Evolutionary conservation across 2,888 invertebrate genomes (phyloP).

Genomic region (Willowsia nigromaculata): DNA sequence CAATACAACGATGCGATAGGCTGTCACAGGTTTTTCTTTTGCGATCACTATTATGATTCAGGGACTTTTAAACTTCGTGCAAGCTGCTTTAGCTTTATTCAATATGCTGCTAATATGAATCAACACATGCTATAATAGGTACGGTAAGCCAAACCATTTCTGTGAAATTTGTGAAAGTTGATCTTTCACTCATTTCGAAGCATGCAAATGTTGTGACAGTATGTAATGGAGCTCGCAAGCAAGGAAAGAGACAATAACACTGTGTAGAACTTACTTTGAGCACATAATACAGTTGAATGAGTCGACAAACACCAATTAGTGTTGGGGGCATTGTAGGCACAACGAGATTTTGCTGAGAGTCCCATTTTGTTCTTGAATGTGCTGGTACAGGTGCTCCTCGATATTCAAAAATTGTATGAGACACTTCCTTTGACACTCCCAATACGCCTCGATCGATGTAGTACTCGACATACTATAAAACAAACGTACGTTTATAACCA

Average conservation of each 20-base stretch:
- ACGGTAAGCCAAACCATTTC: too few relatives aligned
- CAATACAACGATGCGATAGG: too few relatives aligned
- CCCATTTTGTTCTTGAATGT: constrained; percentile 85
- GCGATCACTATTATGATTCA: too few relatives aligned
- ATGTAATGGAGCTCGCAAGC: background rate
- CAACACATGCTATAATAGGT: too few relatives aligned
- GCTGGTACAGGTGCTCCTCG: constrained; percentile 85
- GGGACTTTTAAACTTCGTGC: too few relatives aligned
- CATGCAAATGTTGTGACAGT: background rate
- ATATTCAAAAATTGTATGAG: constrained; percentile 87
- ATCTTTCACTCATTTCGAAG: background rate
- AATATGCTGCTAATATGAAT: too few relatives aligned
- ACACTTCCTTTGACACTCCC: constrained; percentile 86
- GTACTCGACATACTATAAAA: constrained; percentile 86
- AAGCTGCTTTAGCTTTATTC: too few relatives aligned
- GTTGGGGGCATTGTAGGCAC: constrained; percentile 89
- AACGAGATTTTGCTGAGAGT: constrained; percentile 85
- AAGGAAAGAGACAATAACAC: background rate
- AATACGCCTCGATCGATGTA: constrained; percentile 88
- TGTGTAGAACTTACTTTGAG: constrained; percentile 83
- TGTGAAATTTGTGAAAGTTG: background rate
- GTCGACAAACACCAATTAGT: constrained; percentile 86
- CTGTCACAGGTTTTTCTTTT: too few relatives aligned
- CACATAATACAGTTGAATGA: constrained; percentile 87
- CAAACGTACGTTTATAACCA: too few relatives aligned